Evolutionary conservation across 1,140 invertebrate species (phyloP).

Genomic region (Chrysoperla carnea): DNA sequence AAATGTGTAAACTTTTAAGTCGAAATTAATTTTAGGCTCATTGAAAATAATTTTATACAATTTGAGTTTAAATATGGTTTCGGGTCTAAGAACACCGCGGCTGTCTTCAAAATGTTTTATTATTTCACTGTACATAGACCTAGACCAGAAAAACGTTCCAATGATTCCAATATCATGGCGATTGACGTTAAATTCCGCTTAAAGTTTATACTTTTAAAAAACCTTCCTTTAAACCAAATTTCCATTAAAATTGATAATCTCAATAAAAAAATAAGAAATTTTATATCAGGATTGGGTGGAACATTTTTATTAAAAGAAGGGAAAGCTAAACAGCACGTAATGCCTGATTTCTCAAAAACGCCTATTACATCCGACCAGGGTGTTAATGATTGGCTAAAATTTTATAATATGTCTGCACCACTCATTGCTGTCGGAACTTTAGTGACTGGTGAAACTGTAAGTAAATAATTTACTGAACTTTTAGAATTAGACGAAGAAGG

Average conservation of each 20-base stretch:
- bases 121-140: too few species aligned
- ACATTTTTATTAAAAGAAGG: slow-evolving; percentile 69
- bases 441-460: slow-evolving; percentile 69
- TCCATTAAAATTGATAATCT: too few species aligned
- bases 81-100: too few species aligned
- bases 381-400: slow-evolving; percentile 79
- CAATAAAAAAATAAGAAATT: too few species aligned
- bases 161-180: too few species aligned
- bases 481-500: not conserved
- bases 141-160: too few species aligned
- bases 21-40: too few species aligned
- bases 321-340: slow-evolving; percentile 77
- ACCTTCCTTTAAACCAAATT: slow-evolving; percentile 2
- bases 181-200: too few species aligned
- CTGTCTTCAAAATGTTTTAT: too few species aligned
- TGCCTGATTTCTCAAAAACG: slow-evolving; percentile 74
- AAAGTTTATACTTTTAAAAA: slow-evolving; percentile 2
- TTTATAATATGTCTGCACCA: slow-evolving; percentile 75
- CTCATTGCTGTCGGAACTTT: slow-evolving; percentile 75
- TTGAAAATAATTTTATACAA: too few species aligned
- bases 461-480: slow-evolving; percentile 10
- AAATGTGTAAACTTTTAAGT: too few species aligned
- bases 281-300: slow-evolving; percentile 59
- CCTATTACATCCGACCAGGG: slow-evolving; percentile 53
- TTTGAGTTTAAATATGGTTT: too few species aligned